phyloP scores from a whole-genome alignment of 2,113 vertebrate species.

The rat (Rattus norvegicus) region GRCr8 NC_086032.1:8712501-8713000 shows the following conservation, averaged over 20 bases:
- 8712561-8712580: neutral
- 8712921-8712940: neutral
- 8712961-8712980: neutral
- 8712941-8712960: neutral
- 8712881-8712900: neutral
- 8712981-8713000: neutral
- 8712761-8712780: neutral
- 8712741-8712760: neutral
- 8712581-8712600: neutral
- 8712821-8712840: neutral
- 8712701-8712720: neutral
- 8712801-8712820: conserved; percentile 1
- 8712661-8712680: neutral
- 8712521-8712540: neutral
- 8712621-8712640: neutral
- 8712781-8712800: neutral
- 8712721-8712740: neutral
- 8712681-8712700: neutral
- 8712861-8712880: neutral
- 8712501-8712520: neutral
- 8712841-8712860: neutral
- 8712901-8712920: neutral
- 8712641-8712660: conserved; percentile 5
- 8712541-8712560: neutral
- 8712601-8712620: neutral